Conservation (phyloP, 2,113 vertebrate species). For the Anthoscopus minutus region DNA sequence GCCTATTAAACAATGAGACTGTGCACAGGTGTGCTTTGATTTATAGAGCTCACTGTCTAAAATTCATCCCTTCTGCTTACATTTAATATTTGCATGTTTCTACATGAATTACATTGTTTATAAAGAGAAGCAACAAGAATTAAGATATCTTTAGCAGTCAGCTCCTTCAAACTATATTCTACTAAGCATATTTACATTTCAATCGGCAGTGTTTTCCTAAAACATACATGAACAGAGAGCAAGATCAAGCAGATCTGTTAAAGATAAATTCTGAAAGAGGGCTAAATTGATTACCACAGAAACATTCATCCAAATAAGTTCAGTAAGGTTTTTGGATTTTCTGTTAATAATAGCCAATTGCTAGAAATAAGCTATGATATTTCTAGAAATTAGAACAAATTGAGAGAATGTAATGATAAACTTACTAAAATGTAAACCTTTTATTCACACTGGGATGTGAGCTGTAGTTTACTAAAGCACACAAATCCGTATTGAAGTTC, state of each 20-base stretch:
- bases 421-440: slow-evolving; percentile 12
- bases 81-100: neutral
- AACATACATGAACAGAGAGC: neutral
- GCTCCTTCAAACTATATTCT: neutral
- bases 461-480: neutral
- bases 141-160: neutral
- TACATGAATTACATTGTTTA: neutral
- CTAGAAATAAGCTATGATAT: neutral
- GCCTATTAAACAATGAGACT: neutral
- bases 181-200: slow-evolving; percentile 15
- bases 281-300: neutral
- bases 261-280: neutral
- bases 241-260: neutral
- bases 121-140: neutral
- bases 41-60: neutral
- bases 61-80: neutral
- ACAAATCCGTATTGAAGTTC: neutral
- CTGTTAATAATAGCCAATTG: neutral
- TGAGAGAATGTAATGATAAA: neutral
- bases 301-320: neutral
- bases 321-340: neutral
- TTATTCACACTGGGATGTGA: neutral
- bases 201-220: neutral
- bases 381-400: slow-evolving; percentile 25
- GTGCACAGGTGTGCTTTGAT: neutral